A percentile compares a stretch with the other conserved stretches of the same genome.
These are phyloP conservation scores for Mylabris phalerata DNA, from an alignment of 1,140 invertebrate genomes.

Conservation along the genomic window DNA sequence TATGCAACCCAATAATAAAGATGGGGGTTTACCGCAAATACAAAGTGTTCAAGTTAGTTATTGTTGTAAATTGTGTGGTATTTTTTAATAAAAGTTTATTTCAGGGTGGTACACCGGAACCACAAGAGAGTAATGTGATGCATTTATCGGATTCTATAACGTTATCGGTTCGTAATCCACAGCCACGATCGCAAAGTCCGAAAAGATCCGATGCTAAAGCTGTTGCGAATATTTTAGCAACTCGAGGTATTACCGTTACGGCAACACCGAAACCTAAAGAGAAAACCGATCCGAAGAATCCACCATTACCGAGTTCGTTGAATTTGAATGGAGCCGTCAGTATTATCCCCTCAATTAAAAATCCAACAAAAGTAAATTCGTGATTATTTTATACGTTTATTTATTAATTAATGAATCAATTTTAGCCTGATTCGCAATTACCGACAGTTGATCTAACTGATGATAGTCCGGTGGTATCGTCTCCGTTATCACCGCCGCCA, in stretches of 20 bases:
- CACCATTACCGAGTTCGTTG: conserved; percentile 42
- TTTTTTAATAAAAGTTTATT: conserved; percentile 1
- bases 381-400: background rate
- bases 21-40: conserved; percentile 58
- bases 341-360: conserved; percentile 50
- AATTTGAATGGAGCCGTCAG: conserved; percentile 68
- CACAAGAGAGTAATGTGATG: conserved; percentile 49
- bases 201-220: conserved; percentile 62
- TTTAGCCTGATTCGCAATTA: conserved; percentile 39
- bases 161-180: conserved; percentile 53
- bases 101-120: conserved; percentile 30
- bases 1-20: conserved; percentile 62
- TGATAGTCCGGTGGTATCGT: conserved; percentile 36
- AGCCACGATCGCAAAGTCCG: conserved; percentile 31
- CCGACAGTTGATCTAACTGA: conserved; percentile 52
- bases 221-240: conserved; percentile 66
- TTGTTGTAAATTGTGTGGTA: background rate
- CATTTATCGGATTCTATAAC: conserved; percentile 58
- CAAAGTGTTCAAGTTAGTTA: conserved; percentile 57
- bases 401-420: background rate
- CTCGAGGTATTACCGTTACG: conserved; percentile 68
- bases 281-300: conserved; percentile 10
- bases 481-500: background rate
- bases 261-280: conserved; percentile 42
- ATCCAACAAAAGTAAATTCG: conserved; percentile 17